Conservation (phyloP, 2,888 invertebrate genomes). For the Biston betularia region DNA sequence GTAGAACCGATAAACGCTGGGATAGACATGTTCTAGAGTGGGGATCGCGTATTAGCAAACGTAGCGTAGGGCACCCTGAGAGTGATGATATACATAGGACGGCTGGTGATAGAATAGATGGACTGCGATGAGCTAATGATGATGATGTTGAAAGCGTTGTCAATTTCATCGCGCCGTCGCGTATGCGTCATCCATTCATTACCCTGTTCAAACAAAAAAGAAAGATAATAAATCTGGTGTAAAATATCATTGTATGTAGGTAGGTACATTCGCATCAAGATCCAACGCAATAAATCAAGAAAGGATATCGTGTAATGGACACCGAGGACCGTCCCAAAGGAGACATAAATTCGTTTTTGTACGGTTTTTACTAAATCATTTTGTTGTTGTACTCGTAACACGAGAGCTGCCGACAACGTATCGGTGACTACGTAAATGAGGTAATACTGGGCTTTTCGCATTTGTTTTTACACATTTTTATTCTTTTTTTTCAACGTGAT, state of each 20-base stretch:
- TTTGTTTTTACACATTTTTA: background rate
- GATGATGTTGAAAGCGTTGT: background rate
- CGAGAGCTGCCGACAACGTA: conserved; percentile 49
- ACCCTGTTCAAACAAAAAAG: conserved; percentile 7
- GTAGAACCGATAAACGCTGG: no score
- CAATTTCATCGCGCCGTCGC: background rate
- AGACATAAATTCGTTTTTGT: conserved; percentile 81
- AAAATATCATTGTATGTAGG: conserved; percentile 16
- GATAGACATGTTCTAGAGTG: no score
- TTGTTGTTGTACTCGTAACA: conserved; percentile 66
- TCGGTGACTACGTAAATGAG: conserved; percentile 59
- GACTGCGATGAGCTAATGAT: no score
- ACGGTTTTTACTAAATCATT: conserved; percentile 75
- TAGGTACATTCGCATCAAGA: conserved; percentile 53
- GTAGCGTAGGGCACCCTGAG: no score
- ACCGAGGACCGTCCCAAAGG: conserved; percentile 73
- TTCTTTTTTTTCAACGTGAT: no score
- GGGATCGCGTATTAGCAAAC: no score
- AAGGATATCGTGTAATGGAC: conserved; percentile 82
- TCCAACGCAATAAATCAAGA: conserved; percentile 79
- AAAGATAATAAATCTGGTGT: conserved; percentile 18
- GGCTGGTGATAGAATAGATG: no score
- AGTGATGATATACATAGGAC: no score
- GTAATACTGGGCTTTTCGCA: conserved; percentile 40
- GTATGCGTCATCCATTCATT: background rate